Base-by-base conservation (phyloP, 2,888 invertebrate species). In the Melanophora roralis region DNA sequence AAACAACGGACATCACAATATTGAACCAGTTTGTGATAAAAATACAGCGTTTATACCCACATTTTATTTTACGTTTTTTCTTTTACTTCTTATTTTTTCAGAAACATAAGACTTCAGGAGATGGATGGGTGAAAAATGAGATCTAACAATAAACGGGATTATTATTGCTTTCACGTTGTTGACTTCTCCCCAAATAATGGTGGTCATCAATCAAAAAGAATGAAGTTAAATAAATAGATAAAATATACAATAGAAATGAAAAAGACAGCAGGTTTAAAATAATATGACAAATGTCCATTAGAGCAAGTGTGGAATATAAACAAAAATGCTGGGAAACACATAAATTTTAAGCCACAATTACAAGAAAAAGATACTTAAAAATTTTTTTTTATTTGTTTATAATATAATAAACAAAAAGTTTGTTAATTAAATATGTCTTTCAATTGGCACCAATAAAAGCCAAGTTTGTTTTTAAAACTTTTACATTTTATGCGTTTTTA, bases 131-230 rank as follows among this genome's bases (percentile, higher is more conserved):
- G 60, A 40, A 60, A 32, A 40, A 14, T 5, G 36, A 36, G 12
- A n/a, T 19, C 8, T 45, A 45, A 49, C 27, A 47, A 40, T n/a
- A 55, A 45, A 36, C 19, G 27, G 27, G 27, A 62, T 68, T 64
- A 64, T 16, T 62, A 47, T 64, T 34, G 64, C 14, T 49, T 38
- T n/a, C 23, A 14, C 8, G 14, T 16, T 19, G 16, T 19, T 32
- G 9, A 27, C 6, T 32, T 34, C 21, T 19, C 47, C 12, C 2
- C 40, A 68, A 57, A 80, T 45, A 67, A 80, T 76, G 67, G 72
- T 67, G 53, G 76, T 72, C 80, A 80, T 80, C 76, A 80, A 76
- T 80, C 80, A 80, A 67, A 67, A 43, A 57, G 62, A 47, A 60
- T 47, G 47, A 38, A 71, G 38, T 55, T 45, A 38, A 45, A 55